Evolutionary conservation across 2,888 invertebrate species (phyloP).

Genomic region (Apeira syringaria): DNA sequence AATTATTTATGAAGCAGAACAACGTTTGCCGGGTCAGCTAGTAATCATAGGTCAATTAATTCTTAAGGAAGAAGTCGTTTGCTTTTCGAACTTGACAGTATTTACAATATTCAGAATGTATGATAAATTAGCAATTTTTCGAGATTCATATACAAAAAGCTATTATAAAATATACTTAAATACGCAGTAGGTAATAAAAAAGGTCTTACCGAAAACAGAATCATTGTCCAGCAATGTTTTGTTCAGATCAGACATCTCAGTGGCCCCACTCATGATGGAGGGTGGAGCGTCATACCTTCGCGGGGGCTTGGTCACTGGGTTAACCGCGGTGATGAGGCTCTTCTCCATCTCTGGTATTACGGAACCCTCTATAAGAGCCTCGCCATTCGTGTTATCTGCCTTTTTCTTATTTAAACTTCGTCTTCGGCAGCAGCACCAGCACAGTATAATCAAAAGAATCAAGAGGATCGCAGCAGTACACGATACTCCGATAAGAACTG

Average conservation of each 20-base stretch:
- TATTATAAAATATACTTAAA: neutral
- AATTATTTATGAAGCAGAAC: no score
- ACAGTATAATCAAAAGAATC: constrained; percentile 74
- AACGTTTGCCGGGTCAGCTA: no score
- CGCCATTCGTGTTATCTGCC: constrained; percentile 84
- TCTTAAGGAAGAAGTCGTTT: no score
- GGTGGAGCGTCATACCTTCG: constrained; percentile 89
- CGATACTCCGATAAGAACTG: constrained; percentile 79
- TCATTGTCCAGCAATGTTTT: constrained; percentile 92
- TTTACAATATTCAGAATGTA: no score
- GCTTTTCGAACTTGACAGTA: no score
- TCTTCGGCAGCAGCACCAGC: constrained; percentile 83
- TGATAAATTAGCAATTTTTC: no score
- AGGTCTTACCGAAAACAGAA: constrained; percentile 88
- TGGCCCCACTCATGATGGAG: constrained; percentile 88
- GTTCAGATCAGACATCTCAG: constrained; percentile 92
- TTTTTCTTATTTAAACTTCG: constrained; percentile 82
- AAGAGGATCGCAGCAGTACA: constrained; percentile 76
- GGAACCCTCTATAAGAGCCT: constrained; percentile 89
- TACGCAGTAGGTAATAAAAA: no score
- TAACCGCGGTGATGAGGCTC: constrained; percentile 91
- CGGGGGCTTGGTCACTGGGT: constrained; percentile 93
- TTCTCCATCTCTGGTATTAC: constrained; percentile 93
- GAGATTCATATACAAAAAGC: neutral
- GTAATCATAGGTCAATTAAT: no score